Conservation (phyloP, 1,140 invertebrate genomes). For the Solen grandis region DNA sequence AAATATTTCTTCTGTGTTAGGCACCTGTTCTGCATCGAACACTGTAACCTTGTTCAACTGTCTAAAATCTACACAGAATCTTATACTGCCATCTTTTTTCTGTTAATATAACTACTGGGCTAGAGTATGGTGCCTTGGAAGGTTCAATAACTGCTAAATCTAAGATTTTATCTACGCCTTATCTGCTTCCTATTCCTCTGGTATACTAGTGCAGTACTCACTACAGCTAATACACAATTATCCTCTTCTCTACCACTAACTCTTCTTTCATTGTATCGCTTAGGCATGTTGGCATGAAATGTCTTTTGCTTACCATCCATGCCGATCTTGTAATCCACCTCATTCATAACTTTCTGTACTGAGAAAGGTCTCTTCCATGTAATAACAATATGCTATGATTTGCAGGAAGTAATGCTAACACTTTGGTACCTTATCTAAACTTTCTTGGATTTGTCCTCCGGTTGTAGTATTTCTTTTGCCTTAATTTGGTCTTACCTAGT, state of each 20-base stretch:
- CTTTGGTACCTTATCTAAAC: too few relatives aligned
- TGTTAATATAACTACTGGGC: slow-evolving; percentile 78
- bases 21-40: slow-evolving; percentile 66
- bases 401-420: too few relatives aligned
- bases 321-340: slow-evolving; percentile 51
- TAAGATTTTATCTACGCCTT: slow-evolving; percentile 76
- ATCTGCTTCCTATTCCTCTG: too few relatives aligned
- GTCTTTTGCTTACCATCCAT: too few relatives aligned
- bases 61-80: too few relatives aligned
- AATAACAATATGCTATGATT: slow-evolving; percentile 56
- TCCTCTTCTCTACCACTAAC: not conserved
- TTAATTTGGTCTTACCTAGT: slow-evolving; percentile 34
- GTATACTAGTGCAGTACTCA: not conserved
- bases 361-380: slow-evolving; percentile 53
- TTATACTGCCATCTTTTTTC: slow-evolving; percentile 83
- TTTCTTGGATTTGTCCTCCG: slow-evolving; percentile 16
- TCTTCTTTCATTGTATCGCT: slow-evolving; percentile 28
- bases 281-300: slow-evolving; percentile 53
- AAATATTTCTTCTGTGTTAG: slow-evolving; percentile 64
- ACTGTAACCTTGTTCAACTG: slow-evolving; percentile 57
- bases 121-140: not conserved
- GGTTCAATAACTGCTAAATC: slow-evolving; percentile 59
- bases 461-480: slow-evolving; percentile 55
- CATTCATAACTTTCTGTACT: slow-evolving; percentile 16
- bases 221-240: not conserved